Conservation (phyloP, 1,140 invertebrate genomes). For the Aphis gossypii region DNA sequence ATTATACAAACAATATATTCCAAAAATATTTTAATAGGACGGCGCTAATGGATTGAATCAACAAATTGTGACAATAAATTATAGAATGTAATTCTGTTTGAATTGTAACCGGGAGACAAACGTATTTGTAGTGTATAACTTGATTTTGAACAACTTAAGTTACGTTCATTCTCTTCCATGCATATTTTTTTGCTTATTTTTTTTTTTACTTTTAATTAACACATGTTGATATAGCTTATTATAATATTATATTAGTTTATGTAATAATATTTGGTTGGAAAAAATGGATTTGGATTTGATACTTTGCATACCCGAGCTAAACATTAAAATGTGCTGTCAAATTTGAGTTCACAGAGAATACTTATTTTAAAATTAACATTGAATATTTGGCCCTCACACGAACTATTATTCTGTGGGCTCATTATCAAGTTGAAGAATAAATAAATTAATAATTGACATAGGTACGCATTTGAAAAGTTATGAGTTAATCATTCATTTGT, state of each 20-base stretch:
- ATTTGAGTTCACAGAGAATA: not conserved
- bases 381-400: not conserved
- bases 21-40: not conserved
- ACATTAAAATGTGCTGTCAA: not conserved
- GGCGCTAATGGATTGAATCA: not conserved
- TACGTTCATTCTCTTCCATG: not conserved
- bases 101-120: not conserved
- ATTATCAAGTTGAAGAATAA: not conserved
- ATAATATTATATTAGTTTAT: not conserved
- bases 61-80: not conserved
- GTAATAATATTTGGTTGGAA: not conserved
- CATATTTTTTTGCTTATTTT: not conserved
- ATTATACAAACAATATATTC: conserved; percentile 8
- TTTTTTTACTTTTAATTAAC: not conserved
- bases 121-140: not conserved
- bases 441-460: not conserved
- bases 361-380: conserved; percentile 9
- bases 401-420: not conserved
- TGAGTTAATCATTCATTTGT: not conserved
- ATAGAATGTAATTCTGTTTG: not conserved
- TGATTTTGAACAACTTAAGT: not conserved
- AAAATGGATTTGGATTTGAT: not conserved
- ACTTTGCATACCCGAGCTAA: not conserved
- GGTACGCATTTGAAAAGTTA: not conserved
- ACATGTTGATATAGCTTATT: not conserved